Evolutionary conservation across 2,797 vertebrate genomes (phyloP).

Genomic region (Micromesistius poutassou): DNA sequence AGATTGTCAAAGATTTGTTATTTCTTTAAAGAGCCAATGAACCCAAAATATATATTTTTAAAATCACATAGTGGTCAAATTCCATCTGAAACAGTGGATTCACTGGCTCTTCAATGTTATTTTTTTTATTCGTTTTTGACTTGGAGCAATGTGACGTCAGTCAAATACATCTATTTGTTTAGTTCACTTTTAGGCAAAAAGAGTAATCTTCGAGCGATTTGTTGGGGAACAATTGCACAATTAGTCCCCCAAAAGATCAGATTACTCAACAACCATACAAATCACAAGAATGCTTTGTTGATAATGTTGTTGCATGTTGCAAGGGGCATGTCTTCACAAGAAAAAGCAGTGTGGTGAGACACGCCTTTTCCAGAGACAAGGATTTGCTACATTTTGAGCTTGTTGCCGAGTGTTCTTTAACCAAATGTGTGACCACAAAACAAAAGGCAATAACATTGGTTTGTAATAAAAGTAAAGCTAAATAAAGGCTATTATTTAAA

Average conservation of each 20-base stretch:
- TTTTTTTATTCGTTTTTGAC: not conserved
- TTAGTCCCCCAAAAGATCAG: not conserved
- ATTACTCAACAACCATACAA: not conserved
- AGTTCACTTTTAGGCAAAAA: not conserved
- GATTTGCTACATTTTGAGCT: not conserved
- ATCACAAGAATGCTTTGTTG: not conserved
- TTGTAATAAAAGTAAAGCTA: not conserved
- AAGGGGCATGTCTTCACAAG: constrained; percentile 1
- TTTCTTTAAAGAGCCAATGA: not conserved
- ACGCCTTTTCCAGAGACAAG: not conserved
- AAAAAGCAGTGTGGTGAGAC: not conserved
- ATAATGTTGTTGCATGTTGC: not conserved
- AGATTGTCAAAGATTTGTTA: not conserved
- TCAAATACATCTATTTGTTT: not conserved
- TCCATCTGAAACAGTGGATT: too few relatives aligned
- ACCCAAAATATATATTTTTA: too few relatives aligned
- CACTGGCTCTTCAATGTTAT: not conserved
- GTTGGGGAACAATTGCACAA: not conserved
- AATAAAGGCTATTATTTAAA: not conserved
- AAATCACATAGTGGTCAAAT: too few relatives aligned
- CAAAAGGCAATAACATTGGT: not conserved
- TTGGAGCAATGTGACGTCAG: not conserved
- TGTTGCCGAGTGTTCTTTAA: not conserved
- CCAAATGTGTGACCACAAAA: not conserved
- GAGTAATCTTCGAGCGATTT: not conserved